Evolutionary conservation across 2,888 invertebrate species (phyloP).

Genomic region (Tubiluchus corallicola): DNA sequence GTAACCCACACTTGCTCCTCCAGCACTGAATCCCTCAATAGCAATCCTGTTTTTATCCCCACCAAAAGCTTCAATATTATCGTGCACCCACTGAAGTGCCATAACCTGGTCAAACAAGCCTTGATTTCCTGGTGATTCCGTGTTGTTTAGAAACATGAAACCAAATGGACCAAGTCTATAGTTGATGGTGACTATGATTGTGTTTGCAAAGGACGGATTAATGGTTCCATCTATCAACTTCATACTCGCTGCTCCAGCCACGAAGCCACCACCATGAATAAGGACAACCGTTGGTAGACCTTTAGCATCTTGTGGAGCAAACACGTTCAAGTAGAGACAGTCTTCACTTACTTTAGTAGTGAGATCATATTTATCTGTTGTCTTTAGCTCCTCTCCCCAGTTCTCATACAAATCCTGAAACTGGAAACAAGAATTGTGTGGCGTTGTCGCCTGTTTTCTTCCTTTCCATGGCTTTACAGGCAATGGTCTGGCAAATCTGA

Average conservation of each 20-base stretch:
- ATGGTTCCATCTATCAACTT: no score
- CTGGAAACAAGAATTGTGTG: no score
- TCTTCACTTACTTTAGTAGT: no score
- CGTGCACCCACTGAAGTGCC: neutral
- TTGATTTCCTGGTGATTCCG: neutral
- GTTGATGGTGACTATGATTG: neutral
- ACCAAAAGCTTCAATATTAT: neutral
- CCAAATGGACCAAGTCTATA: neutral
- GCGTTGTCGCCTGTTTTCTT: no score
- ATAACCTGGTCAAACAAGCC: neutral
- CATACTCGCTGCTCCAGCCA: neutral
- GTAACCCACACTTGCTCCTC: neutral
- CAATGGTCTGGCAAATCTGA: neutral
- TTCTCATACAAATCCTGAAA: no score
- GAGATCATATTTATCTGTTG: no score
- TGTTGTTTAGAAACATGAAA: neutral
- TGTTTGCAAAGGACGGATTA: no score
- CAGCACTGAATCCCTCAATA: neutral
- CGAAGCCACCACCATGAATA: neutral
- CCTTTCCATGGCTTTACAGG: no score
- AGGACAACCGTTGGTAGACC: neutral
- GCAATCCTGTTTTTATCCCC: neutral
- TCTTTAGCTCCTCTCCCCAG: no score
- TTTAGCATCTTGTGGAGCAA: neutral
- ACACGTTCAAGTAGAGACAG: neutral